phyloP scores from a whole-genome alignment of 2,113 vertebrate genomes.

The Tamias sibiricus region DNA sequence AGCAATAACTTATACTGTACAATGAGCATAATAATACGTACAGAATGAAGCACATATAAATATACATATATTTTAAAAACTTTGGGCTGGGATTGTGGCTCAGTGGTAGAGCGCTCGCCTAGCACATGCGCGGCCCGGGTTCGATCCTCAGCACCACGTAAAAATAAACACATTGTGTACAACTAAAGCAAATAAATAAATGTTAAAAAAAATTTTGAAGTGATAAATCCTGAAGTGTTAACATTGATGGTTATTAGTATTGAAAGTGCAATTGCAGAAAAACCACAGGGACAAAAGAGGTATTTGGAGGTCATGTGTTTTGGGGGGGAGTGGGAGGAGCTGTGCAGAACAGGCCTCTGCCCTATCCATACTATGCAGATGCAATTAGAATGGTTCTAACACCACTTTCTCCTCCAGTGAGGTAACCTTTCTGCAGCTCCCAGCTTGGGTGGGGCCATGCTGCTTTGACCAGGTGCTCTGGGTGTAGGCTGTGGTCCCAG shows the following conservation, averaged over 20 bases:
- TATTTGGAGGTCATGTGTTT: neutral
- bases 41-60: neutral
- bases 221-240: neutral
- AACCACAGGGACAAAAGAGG: neutral
- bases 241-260: neutral
- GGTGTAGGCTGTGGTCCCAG: neutral
- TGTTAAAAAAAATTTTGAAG: neutral
- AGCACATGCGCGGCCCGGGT: too few relatives aligned
- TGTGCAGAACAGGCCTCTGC: too few relatives aligned
- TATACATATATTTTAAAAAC: neutral
- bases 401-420: too few relatives aligned
- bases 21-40: neutral
- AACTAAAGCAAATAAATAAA: too few relatives aligned
- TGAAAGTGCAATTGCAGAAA: neutral
- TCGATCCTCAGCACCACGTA: too few relatives aligned
- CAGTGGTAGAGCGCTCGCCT: too few relatives aligned
- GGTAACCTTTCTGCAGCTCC: neutral
- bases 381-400: neutral
- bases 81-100: too few relatives aligned
- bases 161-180: too few relatives aligned
- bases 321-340: neutral
- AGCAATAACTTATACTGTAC: neutral
- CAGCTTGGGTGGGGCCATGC: too few relatives aligned
- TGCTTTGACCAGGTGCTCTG: neutral
- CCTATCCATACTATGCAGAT: too few relatives aligned